phyloP scores from a whole-genome alignment of 2,113 vertebrate genomes.

The Chiloscyllium plagiosum region DNA sequence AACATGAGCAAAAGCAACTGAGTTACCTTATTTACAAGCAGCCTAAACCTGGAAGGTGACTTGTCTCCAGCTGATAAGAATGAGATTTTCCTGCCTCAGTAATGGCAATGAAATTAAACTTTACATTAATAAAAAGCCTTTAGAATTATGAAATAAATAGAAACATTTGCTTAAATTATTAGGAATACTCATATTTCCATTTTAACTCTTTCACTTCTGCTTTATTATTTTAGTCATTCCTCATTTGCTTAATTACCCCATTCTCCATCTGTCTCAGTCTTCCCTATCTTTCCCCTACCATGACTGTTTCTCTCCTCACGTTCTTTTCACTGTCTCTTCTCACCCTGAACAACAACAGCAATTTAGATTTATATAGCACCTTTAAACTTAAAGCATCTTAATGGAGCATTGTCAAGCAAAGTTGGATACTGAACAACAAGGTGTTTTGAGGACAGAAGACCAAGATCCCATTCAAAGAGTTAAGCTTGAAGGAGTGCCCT shows the following conservation, averaged over 20 bases:
- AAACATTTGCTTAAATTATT: neutral
- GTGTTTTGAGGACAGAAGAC: too few species aligned
- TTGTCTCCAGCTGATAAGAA: neutral
- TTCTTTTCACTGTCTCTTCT: accelerated
- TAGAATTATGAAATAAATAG: neutral
- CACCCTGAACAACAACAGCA: neutral
- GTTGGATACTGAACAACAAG: too few species aligned
- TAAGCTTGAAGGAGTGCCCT: too few species aligned
- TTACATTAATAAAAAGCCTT: neutral
- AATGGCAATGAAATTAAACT: neutral
- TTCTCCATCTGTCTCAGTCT: neutral
- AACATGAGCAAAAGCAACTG: neutral
- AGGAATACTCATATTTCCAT: neutral
- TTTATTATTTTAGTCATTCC: neutral
- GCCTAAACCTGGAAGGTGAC: neutral
- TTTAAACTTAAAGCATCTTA: too few species aligned
- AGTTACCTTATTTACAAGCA: neutral
- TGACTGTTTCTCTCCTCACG: neutral
- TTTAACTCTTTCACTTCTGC: neutral
- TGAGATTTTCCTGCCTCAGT: neutral
- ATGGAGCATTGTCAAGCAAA: too few species aligned
- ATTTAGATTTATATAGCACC: too few species aligned
- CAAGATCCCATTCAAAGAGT: too few species aligned
- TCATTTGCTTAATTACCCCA: neutral
- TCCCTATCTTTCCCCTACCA: neutral